Base-by-base conservation (phyloP, 2,113 vertebrate species). In the Illadopsis cleaveri region DNA sequence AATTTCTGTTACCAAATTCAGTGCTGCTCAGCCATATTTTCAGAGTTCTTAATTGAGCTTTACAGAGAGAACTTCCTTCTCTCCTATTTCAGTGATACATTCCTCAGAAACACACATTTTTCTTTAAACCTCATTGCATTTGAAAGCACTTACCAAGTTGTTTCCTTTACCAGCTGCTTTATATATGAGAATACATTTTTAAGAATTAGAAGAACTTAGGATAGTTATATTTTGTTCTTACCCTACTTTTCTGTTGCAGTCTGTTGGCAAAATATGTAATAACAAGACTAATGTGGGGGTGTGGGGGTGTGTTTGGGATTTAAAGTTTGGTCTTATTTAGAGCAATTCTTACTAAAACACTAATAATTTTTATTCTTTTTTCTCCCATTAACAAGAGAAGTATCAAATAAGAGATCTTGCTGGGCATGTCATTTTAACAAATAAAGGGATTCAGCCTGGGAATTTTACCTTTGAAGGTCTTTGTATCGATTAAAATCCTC, bases 401-500 rank as follows among this genome's bases (percentile, higher is more conserved):
- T 54, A 35, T 47, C 25, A 62, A 73, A 76, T 64, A 48, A 68
- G 31, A 61, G 9, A 25, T 75, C n/a, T 54, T 88, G 5, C 19
- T 21, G 23, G 33, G 37, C 22, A 28, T 72, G 69, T 40, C 9
- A 9, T 79, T 40, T 72, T 27, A 60, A 35, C 10, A 70, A 85
- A 47, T 42, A 6, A n/a, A 93, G 86, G 3, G 37, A 30, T 82
- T 86, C 28, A 60, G 35, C 8, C 0, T 76, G 27, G 16, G 16
- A 78, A 13, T 44, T 53, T 98, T 98, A 99, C 99, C 99, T 99
- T 96, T 98, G 98, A 40, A 99, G 97, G 78, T 99, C 98, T 98
- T 98, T 99, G 82, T 99, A 99, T 78, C 98, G 98, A 82, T 98
- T 98, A 90, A 99, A 99, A 96, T 99, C 99, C 85, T 99, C 99